Evolutionary conservation across 2,888 invertebrate species (phyloP).

Genomic region (Psylliodes chrysocephalus): DNA sequence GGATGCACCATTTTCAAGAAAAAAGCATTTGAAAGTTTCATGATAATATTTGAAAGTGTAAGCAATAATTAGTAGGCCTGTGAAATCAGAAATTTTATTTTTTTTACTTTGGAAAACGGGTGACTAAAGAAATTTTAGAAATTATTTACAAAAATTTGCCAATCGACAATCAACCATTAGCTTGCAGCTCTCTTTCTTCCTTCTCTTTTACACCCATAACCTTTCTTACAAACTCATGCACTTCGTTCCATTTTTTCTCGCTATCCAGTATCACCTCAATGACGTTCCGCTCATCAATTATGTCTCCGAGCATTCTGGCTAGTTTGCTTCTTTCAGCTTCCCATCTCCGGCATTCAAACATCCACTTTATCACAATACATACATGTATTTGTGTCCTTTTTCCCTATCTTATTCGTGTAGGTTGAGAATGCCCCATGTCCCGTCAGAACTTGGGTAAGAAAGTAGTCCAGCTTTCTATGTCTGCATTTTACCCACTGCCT

Average conservation of each 20-base stretch:
- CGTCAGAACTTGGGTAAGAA: not conserved
- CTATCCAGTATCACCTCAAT: not conserved
- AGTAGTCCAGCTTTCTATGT: not conserved
- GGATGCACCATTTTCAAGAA: no score
- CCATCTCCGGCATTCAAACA: not conserved
- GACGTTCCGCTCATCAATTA: not conserved
- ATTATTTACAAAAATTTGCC: no score
- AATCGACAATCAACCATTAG: no score
- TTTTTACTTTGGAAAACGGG: no score
- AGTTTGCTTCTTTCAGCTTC: not conserved
- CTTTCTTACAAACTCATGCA: not conserved
- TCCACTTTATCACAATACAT: not conserved
- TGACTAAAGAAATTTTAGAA: no score
- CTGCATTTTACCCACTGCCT: not conserved
- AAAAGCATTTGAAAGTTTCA: no score
- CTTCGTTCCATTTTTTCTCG: not conserved
- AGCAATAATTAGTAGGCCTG: no score
- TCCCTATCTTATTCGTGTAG: not conserved
- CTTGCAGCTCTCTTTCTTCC: not conserved
- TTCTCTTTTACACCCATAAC: conserved; percentile 6
- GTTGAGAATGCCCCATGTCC: not conserved
- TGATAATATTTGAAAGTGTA: no score
- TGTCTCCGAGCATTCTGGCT: not conserved
- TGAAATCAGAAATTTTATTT: no score
- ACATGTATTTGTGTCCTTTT: not conserved